phyloP scores from a whole-genome alignment of 2,113 vertebrate species.

The Tyto alba region DNA sequence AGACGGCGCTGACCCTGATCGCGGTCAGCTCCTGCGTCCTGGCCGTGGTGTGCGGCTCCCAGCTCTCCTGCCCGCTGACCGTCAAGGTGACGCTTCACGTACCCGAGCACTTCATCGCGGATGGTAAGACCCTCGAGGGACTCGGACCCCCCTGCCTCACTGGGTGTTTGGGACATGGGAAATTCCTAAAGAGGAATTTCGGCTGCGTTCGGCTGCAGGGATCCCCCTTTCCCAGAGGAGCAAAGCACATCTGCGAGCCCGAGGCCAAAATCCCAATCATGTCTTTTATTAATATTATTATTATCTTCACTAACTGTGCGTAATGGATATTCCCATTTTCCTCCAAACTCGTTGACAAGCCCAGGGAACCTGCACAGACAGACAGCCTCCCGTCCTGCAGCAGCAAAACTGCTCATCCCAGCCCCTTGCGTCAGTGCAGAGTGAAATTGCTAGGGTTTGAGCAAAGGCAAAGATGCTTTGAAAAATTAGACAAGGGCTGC shows the following conservation, averaged over 20 bases:
- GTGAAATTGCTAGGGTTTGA: background rate
- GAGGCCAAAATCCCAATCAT: background rate
- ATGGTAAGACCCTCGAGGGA: conserved; percentile 79
- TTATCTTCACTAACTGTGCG: background rate
- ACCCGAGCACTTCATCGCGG: conserved; percentile 96
- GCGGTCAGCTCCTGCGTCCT: conserved; percentile 92
- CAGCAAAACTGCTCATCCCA: background rate
- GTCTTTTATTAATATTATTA: background rate
- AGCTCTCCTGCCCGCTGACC: conserved; percentile 91
- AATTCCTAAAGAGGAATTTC: no score
- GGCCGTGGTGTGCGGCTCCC: conserved; percentile 94
- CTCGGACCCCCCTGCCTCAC: fast-evolving
- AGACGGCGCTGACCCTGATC: conserved; percentile 91
- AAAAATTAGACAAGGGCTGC: conserved; percentile 21
- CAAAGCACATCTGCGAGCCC: fast-evolving
- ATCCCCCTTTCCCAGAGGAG: background rate
- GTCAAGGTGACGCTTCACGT: conserved; percentile 98
- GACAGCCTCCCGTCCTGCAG: background rate
- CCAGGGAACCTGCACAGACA: background rate
- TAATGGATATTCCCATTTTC: background rate
- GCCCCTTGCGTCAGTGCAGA: background rate
- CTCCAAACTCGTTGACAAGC: fast-evolving
- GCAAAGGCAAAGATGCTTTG: background rate
- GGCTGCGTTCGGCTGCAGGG: background rate
- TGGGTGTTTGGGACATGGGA: fast-evolving